Percentiles rank a stretch among this genome's conserved stretches.
phyloP scores from a whole-genome alignment of 2,797 vertebrate genomes.

The Strix occidentalis region DNA sequence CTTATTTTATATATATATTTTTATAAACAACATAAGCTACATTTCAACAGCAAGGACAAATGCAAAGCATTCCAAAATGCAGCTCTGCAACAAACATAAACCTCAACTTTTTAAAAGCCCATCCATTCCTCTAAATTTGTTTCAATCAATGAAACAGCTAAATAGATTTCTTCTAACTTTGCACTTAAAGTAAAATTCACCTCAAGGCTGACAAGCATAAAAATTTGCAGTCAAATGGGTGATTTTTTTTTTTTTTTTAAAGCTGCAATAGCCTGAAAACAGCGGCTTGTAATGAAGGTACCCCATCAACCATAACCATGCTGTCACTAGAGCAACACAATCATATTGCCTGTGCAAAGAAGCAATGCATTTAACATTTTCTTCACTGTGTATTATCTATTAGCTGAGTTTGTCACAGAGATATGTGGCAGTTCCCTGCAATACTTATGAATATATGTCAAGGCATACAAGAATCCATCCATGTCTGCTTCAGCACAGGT shows the following conservation, averaged over 20 bases:
- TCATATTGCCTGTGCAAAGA: slow-evolving; percentile 36
- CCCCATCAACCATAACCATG: slow-evolving; percentile 32
- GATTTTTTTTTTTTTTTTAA: background rate
- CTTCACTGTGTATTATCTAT: slow-evolving; percentile 42
- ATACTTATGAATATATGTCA: background rate
- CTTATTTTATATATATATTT: background rate
- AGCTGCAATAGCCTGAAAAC: slow-evolving; percentile 47
- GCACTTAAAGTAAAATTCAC: slow-evolving; percentile 33
- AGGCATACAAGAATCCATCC: background rate
- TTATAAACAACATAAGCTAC: background rate
- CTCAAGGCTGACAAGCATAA: slow-evolving; percentile 42
- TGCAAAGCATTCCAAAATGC: background rate
- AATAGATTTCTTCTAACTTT: slow-evolving; percentile 34
- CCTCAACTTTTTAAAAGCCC: background rate
- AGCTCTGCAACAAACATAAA: background rate
- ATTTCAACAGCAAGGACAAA: background rate
- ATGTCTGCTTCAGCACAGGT: background rate
- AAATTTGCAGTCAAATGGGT: background rate
- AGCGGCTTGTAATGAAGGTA: slow-evolving; percentile 52
- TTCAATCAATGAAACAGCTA: background rate
- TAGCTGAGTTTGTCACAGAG: slow-evolving; percentile 36
- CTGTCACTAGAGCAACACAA: slow-evolving; percentile 49
- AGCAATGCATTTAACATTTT: slow-evolving; percentile 48
- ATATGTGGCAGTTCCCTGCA: slow-evolving; percentile 12
- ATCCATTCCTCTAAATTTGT: background rate